A percentile compares a stretch with the other conserved stretches of the same genome.
Evolutionary conservation across 2,113 vertebrate species (phyloP).

Genomic region (Osmerus mordax): DNA sequence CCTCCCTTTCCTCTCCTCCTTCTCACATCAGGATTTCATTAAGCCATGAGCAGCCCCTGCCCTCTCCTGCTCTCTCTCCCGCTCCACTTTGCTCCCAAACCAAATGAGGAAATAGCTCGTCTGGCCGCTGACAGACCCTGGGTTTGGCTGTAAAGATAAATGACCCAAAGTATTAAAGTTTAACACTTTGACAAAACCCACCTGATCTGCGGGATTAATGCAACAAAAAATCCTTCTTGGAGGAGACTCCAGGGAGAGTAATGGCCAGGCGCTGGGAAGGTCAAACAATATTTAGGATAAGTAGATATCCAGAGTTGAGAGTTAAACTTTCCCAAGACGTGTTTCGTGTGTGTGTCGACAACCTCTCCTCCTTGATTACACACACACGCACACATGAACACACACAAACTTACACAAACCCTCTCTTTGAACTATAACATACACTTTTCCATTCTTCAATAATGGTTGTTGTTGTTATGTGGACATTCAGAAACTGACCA

Average conservation of each 20-base stretch:
- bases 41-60: conserved; percentile 59
- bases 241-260: conserved; percentile 50
- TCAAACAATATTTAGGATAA: conserved; percentile 70
- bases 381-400: conserved; percentile 6
- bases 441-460: background rate
- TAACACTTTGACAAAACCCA: conserved; percentile 80
- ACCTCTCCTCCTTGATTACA: conserved; percentile 34
- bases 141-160: conserved; percentile 78
- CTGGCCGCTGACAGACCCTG: conserved; percentile 80
- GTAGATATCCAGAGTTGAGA: conserved; percentile 55
- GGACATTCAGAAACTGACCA: background rate
- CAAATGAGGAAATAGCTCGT: conserved; percentile 84
- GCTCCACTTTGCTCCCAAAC: conserved; percentile 68
- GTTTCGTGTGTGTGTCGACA: background rate
- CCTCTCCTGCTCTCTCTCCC: conserved; percentile 50
- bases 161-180: conserved; percentile 78
- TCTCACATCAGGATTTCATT: conserved; percentile 83
- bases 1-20: conserved; percentile 6
- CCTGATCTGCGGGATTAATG: conserved; percentile 78
- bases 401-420: background rate
- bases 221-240: conserved; percentile 68
- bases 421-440: background rate
- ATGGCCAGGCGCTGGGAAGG: conserved; percentile 58
- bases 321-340: conserved; percentile 40
- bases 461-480: conserved; percentile 27